phyloP scores from a whole-genome alignment of 2,888 invertebrate species.

The Dasysyrphus albostriatus region DNA sequence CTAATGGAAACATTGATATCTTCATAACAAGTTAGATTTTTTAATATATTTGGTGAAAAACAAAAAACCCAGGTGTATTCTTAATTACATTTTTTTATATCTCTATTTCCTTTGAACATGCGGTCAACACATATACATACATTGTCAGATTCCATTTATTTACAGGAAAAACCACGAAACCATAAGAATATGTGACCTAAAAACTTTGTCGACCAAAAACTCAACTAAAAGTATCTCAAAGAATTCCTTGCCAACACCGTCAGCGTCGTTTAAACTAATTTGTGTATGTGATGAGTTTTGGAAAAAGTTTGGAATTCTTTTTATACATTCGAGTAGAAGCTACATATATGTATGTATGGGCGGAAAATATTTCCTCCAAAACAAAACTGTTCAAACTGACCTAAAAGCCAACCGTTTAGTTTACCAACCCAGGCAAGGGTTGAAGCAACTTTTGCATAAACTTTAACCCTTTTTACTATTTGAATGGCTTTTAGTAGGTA shows the following conservation, averaged over 20 bases:
- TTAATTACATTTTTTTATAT: not conserved
- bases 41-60: not conserved
- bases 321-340: not conserved
- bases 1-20: not conserved
- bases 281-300: not conserved
- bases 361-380: not conserved
- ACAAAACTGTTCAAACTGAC: not conserved
- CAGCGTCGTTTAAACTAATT: not conserved
- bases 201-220: not conserved
- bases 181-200: not conserved
- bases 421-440: not conserved
- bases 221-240: not conserved
- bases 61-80: no score
- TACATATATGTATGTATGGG: no score
- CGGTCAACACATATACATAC: not conserved
- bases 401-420: not conserved
- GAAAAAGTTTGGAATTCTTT: not conserved
- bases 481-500: not conserved
- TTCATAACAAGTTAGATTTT: not conserved
- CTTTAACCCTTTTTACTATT: constrained; percentile 5
- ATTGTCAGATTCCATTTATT: not conserved
- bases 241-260: not conserved
- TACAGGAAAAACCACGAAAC: not conserved
- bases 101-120: not conserved
- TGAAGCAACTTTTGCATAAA: not conserved